Evolutionary conservation across 2,113 vertebrate genomes (phyloP).

Genomic region (Malurus melanocephalus): DNA sequence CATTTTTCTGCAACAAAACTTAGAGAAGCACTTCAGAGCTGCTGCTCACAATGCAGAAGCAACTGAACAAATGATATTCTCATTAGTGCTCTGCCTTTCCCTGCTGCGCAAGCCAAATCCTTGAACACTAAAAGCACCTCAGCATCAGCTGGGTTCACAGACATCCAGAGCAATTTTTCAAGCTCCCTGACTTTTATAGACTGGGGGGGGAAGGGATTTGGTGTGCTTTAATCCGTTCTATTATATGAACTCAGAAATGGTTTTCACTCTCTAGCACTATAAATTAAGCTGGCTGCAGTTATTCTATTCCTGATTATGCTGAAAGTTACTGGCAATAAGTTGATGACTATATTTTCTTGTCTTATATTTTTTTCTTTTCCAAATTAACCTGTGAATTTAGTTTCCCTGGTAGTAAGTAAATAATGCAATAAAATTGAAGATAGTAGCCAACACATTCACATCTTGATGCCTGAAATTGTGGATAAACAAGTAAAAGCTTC

Average conservation of each 20-base stretch:
- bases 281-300: constrained; percentile 35
- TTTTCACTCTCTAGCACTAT: constrained; percentile 22
- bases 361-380: background rate
- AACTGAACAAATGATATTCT: constrained; percentile 45
- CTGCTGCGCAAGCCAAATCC: constrained; percentile 55
- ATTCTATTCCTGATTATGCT: constrained; percentile 39
- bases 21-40: constrained; percentile 40
- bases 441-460: background rate
- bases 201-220: constrained; percentile 22
- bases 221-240: constrained; percentile 50
- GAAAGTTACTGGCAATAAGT: constrained; percentile 38
- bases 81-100: constrained; percentile 45
- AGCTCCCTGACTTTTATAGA: constrained; percentile 60
- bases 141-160: constrained; percentile 51
- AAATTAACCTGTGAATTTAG: background rate
- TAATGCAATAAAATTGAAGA: background rate
- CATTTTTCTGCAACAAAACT: constrained; percentile 41
- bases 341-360: constrained; percentile 9
- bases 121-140: constrained; percentile 49
- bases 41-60: constrained; percentile 44
- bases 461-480: background rate
- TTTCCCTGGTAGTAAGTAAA: background rate
- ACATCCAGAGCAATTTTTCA: constrained; percentile 48
- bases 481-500: background rate
- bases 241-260: constrained; percentile 43